Evolutionary conservation across 2,797 vertebrate genomes (phyloP), one percentile per base, ranked within the genome.

Genomic region (Geotrypetes seraphini): DNA sequence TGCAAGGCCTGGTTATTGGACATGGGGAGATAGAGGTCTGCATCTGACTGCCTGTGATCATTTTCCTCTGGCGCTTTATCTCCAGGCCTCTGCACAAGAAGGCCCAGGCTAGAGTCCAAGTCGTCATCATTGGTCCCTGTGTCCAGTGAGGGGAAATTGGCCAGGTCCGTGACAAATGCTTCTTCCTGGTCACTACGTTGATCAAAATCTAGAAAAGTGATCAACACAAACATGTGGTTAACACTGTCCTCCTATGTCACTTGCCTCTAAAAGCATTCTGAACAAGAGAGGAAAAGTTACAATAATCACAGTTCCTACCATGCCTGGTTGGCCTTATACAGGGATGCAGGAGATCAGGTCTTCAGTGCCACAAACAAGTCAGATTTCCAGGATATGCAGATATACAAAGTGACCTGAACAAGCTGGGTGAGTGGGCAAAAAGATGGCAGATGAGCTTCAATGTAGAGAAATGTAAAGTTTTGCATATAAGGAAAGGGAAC

Each of bases 71-170:
- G 8, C 73, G 64, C 53, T 63, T 73, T 31, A 69, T 16, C 2
- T 60, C 36, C 46, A 59, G 20, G 50, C 54, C n/a, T 12, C 34
- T 69, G 69, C 16, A 31, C 6, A 16, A 81, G 80, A 30, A 94
- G 60, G 24, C 87, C 78, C 0, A 96, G 78, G 65, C 91, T 94
- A 2, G 87, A 71, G 45, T 96, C 91, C n/a, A n/a, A n/a, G 0
- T 93, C 89, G 0, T 93, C 90, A 1, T 92, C 91, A 0, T 90
- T 89, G 22, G 91, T 96, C 52, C 84, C 89, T 0, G 57, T 69
- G 62, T 97, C 92, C 21, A 93, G 56, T 4, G 91, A 94, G 8
- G 92, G 91, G 55, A 97, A 94, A 43, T 95, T 91, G 30, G 72
- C 65, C 10, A 97, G 85, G 34, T 87, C 90, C 49, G 78, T 75